Percentiles rank a stretch among this genome's conserved stretches.
phyloP scores from a whole-genome alignment of 2,113 vertebrate species.

The Herpailurus yagouaroundi region DNA sequence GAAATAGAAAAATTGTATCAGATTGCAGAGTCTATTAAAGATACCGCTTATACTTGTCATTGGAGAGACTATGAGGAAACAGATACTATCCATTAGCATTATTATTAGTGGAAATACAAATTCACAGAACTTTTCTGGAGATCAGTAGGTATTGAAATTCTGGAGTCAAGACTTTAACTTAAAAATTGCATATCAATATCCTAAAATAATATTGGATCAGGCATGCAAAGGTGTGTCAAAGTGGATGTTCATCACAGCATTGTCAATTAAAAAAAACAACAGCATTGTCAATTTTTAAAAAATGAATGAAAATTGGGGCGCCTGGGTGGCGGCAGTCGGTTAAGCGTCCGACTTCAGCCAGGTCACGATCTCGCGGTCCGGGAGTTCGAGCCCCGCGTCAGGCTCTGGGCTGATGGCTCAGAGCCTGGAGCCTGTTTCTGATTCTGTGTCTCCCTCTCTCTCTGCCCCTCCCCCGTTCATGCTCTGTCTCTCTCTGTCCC shows the following conservation, averaged over 20 bases:
- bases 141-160: neutral
- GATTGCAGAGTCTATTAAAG: neutral
- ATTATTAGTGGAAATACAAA: neutral
- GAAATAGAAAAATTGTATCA: neutral
- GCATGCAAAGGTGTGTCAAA: neutral
- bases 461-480: no score
- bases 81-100: neutral
- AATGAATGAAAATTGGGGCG: neutral
- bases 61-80: neutral
- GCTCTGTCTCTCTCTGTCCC: no score
- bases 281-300: neutral
- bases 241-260: neutral
- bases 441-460: no score
- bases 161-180: conserved; percentile 10
- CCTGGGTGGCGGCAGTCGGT: no score
- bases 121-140: neutral
- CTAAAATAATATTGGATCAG: neutral
- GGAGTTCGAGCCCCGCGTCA: no score
- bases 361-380: no score
- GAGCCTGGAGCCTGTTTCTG: no score
- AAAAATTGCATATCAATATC: neutral
- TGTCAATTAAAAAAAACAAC: neutral
- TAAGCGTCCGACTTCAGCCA: no score
- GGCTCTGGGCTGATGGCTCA: no score
- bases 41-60: neutral